These are phyloP conservation scores for Prinia subflava DNA, from an alignment of 2,113 vertebrate species.

Conservation along the genomic window DNA sequence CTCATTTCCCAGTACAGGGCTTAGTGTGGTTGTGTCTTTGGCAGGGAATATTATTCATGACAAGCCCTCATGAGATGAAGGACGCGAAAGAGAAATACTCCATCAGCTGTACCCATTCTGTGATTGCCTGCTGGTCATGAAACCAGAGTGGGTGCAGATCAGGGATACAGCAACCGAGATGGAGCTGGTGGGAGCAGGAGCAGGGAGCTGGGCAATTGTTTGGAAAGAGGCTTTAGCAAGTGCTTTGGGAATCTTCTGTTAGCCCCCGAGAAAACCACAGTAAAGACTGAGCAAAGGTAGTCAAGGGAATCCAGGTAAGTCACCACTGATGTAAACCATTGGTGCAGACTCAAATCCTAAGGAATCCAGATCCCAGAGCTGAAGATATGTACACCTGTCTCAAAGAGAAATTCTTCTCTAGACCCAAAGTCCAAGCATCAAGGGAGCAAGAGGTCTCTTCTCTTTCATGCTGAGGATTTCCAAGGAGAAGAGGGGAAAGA, in stretches of 20 bases:
- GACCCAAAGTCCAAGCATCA: not conserved
- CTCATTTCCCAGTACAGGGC: not conserved
- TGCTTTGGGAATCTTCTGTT: not conserved
- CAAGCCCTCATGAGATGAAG: not conserved
- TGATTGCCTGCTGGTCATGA: not conserved
- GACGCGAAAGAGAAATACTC: not conserved
- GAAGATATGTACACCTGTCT: not conserved
- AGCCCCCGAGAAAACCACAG: not conserved
- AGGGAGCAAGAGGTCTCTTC: not conserved
- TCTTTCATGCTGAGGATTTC: not conserved
- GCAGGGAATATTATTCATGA: not conserved
- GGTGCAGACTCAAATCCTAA: not conserved
- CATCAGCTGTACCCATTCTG: not conserved
- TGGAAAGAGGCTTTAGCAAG: not conserved
- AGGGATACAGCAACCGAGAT: not conserved
- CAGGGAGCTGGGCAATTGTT: not conserved
- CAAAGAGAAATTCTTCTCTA: not conserved
- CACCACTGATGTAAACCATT: fast-evolving
- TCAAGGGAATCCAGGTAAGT: not conserved
- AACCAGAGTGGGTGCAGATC: not conserved
- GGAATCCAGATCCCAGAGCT: not conserved
- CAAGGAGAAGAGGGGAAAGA: not conserved
- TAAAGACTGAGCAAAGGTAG: not conserved
- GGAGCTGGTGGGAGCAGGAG: not conserved
- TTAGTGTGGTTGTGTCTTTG: not conserved